Evolutionary conservation across 2,888 invertebrate species (phyloP).

Genomic region (Theristus sp.): DNA sequence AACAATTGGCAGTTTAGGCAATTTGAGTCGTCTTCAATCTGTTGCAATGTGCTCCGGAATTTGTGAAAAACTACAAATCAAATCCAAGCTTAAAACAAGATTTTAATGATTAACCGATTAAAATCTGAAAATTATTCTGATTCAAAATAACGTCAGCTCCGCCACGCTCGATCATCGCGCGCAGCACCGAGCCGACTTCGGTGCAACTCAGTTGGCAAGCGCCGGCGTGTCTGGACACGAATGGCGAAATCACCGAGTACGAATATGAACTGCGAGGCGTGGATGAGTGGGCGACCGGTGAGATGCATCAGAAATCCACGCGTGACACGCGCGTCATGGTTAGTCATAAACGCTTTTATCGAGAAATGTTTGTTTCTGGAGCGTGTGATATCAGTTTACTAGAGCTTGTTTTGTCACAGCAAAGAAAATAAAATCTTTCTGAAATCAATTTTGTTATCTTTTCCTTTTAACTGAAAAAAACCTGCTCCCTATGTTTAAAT

Average conservation of each 20-base stretch:
- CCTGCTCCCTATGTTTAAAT: too few species aligned
- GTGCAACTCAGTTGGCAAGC: constrained; percentile 23
- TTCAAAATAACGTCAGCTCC: constrained; percentile 3
- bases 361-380: constrained; percentile 2
- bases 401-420: too few species aligned
- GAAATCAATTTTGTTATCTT: too few species aligned
- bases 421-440: too few species aligned
- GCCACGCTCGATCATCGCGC: constrained; percentile 1
- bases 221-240: constrained; percentile 26
- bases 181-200: background rate
- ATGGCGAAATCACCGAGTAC: constrained; percentile 28
- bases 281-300: constrained; percentile 12
- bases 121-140: background rate
- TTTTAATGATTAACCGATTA: background rate
- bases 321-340: background rate
- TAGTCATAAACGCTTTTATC: constrained; percentile 13
- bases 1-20: too few species aligned
- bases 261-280: constrained; percentile 20
- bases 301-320: constrained; percentile 9
- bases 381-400: background rate
- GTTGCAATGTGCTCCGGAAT: too few species aligned
- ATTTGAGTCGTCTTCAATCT: too few species aligned
- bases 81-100: background rate
- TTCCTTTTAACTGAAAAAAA: too few species aligned
- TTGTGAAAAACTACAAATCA: too few species aligned